Percentiles rank a stretch among this genome's conserved stretches.
Conservation (phyloP, 2,797 vertebrate species). For the Denticeps clupeoides region DNA sequence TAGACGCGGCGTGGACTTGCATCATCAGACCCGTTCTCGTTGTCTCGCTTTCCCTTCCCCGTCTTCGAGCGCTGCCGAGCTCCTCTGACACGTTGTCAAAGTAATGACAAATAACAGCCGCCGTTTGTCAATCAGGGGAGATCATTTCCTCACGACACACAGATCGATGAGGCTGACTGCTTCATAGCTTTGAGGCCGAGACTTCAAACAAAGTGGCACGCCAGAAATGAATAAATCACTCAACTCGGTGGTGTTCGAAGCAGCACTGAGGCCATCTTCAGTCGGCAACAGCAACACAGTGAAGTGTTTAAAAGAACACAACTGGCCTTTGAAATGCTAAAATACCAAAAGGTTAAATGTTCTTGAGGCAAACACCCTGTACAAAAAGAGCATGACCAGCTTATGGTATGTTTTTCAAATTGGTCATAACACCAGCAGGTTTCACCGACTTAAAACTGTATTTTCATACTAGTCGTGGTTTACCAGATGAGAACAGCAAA, state of each 20-base stretch:
- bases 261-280: neutral
- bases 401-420: too few species aligned
- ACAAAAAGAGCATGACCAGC: too few species aligned
- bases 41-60: slow-evolving; percentile 7
- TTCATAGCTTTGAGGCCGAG: slow-evolving; percentile 3
- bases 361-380: too few species aligned
- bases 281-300: neutral
- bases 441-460: too few species aligned
- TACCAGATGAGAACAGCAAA: too few species aligned
- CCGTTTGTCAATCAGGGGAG: neutral
- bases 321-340: neutral
- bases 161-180: neutral
- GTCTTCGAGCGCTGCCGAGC: neutral
- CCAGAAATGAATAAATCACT: neutral
- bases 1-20: slow-evolving; percentile 24
- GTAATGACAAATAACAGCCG: neutral
- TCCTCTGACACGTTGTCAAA: too few species aligned
- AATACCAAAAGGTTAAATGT: neutral
- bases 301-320: neutral
- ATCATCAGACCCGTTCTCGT: slow-evolving; percentile 31
- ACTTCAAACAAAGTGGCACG: neutral
- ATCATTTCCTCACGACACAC: neutral
- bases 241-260: neutral
- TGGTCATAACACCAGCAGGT: too few species aligned
- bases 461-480: too few species aligned